These are phyloP conservation scores for Lucinisca nassula DNA, from an alignment of 2,888 invertebrate genomes.

Conservation along the genomic window DNA sequence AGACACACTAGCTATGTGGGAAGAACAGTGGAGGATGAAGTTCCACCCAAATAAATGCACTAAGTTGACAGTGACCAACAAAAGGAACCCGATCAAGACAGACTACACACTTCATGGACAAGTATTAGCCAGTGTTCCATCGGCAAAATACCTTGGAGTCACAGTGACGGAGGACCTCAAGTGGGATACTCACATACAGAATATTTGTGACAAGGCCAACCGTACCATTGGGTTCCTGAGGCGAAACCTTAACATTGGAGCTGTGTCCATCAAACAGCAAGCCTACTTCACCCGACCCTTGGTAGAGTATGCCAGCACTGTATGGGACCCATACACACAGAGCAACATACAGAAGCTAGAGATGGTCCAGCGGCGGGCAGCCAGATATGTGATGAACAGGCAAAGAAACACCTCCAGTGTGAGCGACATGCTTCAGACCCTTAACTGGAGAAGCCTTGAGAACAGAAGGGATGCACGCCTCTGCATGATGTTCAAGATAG, in stretches of 20 bases:
- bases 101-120: slow-evolving; percentile 4
- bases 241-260: slow-evolving; percentile 19
- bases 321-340: slow-evolving; percentile 14
- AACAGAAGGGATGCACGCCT: not conserved
- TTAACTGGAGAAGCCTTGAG: slow-evolving; percentile 14
- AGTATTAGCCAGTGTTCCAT: slow-evolving; percentile 15
- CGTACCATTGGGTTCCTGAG: slow-evolving; percentile 34
- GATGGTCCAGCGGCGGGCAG: slow-evolving; percentile 6
- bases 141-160: slow-evolving; percentile 28
- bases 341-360: slow-evolving; percentile 11
- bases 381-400: slow-evolving; percentile 11
- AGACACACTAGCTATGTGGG: slow-evolving; percentile 19
- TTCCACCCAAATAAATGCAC: slow-evolving; percentile 35
- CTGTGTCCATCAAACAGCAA: slow-evolving; percentile 1
- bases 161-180: slow-evolving; percentile 32
- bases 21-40: slow-evolving; percentile 9
- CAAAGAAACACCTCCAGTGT: slow-evolving; percentile 30
- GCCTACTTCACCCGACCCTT: not conserved
- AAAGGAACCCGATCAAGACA: not conserved
- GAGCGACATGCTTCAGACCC: slow-evolving; percentile 9
- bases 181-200: slow-evolving; percentile 39
- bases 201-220: slow-evolving; percentile 26
- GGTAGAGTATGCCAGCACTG: not conserved
- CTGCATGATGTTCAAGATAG: not conserved
- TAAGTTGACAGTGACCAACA: not conserved